phyloP scores from a whole-genome alignment of 2,113 vertebrate genomes.

The Rhinopithecus roxellana region DNA sequence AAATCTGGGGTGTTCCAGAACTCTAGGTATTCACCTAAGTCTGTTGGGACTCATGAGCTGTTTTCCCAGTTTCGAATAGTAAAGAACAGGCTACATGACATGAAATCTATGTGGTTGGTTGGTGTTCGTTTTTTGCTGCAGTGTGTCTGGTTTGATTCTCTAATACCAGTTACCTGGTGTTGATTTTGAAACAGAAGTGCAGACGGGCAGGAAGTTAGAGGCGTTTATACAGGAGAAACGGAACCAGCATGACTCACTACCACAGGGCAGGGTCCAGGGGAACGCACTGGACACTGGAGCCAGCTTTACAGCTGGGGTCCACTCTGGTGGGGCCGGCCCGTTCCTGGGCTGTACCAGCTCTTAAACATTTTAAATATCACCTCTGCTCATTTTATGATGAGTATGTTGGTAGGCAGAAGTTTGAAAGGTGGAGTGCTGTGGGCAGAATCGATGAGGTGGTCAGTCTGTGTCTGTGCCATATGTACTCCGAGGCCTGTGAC shows the following conservation, averaged over 20 bases:
- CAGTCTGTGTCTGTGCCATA: background rate
- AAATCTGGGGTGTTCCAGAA: background rate
- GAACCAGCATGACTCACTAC: fast-evolving
- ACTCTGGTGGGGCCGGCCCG: background rate
- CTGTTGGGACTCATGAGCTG: background rate
- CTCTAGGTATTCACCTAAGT: background rate
- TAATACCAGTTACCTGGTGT: background rate
- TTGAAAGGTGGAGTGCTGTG: background rate
- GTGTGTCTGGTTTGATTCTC: fast-evolving
- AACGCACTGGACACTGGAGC: background rate
- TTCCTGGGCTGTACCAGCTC: background rate
- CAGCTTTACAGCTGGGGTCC: background rate
- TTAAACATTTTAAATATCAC: background rate
- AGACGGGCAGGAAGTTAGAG: background rate
- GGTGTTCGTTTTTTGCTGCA: background rate
- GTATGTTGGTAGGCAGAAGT: background rate
- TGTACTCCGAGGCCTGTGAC: background rate
- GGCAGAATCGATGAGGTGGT: background rate
- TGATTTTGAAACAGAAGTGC: background rate
- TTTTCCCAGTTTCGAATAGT: background rate
- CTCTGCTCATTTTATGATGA: background rate
- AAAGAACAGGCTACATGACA: background rate
- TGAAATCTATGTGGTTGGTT: background rate
- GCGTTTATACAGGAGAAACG: background rate
- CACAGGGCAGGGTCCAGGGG: fast-evolving